phyloP scores from a whole-genome alignment of 2,888 invertebrate genomes.

The Tetragnatha montana region DNA sequence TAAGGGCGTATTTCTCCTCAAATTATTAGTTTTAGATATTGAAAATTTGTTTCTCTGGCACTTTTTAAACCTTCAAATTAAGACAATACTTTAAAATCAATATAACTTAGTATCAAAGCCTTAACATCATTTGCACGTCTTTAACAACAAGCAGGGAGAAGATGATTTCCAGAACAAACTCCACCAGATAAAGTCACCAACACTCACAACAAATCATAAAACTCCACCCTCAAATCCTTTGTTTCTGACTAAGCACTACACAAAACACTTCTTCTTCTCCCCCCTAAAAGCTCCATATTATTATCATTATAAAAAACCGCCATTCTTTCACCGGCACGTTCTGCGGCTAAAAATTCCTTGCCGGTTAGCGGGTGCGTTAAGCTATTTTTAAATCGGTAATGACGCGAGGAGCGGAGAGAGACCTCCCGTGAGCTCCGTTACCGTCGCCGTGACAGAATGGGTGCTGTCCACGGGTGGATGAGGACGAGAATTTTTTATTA shows the following conservation, averaged over 20 bases:
- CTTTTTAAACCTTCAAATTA: too few species aligned
- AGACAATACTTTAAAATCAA: too few species aligned
- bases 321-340: too few species aligned
- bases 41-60: too few species aligned
- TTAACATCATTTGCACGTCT: too few species aligned
- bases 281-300: not conserved
- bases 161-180: too few species aligned
- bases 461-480: constrained; percentile 52
- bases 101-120: too few species aligned
- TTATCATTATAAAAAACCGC: not conserved
- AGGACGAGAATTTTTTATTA: constrained; percentile 14
- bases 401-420: constrained; percentile 27
- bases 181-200: too few species aligned
- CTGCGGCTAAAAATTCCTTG: constrained; percentile 6
- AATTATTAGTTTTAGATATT: too few species aligned
- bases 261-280: not conserved
- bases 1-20: too few species aligned
- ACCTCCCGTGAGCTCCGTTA: constrained; percentile 48
- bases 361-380: constrained; percentile 10
- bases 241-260: too few species aligned
- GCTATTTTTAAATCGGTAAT: constrained; percentile 56
- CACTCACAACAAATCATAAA: not conserved
- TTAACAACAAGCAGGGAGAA: too few species aligned
- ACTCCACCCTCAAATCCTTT: not conserved
- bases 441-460: constrained; percentile 17